Conservation (phyloP, 2,113 vertebrate genomes). For the Platysternon megacephalum region DNA sequence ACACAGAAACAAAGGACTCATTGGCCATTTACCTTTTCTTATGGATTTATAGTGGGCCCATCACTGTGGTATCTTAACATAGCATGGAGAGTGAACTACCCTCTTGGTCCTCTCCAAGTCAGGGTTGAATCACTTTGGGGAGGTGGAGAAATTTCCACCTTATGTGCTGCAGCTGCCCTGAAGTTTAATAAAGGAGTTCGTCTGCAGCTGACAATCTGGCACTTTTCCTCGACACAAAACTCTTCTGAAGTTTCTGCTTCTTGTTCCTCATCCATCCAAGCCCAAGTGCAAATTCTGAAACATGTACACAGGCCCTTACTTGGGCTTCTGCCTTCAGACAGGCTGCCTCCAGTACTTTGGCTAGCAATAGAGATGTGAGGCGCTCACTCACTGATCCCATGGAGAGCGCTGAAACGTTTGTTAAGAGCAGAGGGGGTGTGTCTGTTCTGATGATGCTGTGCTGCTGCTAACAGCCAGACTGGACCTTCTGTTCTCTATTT, state of each 20-base stretch:
- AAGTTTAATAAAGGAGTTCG: not conserved
- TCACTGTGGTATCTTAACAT: not conserved
- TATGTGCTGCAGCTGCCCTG: not conserved
- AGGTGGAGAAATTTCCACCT: not conserved
- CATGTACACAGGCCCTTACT: not conserved
- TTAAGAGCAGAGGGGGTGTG: not conserved
- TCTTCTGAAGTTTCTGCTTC: not conserved
- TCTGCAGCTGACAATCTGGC: not conserved
- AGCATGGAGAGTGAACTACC: not conserved
- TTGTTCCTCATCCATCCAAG: not conserved
- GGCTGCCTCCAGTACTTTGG: not conserved
- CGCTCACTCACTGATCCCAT: not conserved
- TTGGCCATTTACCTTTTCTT: not conserved
- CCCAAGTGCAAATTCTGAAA: not conserved
- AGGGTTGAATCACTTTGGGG: not conserved
- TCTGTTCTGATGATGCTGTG: not conserved
- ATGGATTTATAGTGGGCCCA: not conserved
- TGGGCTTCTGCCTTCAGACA: not conserved
- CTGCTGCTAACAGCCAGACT: not conserved
- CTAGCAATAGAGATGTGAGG: not conserved
- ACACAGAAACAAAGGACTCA: not conserved
- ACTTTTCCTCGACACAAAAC: not conserved
- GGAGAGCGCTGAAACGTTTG: not conserved
- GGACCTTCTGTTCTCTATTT: conserved; percentile 21
- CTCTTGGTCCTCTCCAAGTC: not conserved